Percentiles rank a stretch among this genome's conserved stretches.
Conservation (phyloP, 2,797 vertebrate genomes). For the Falco berigora region DNA sequence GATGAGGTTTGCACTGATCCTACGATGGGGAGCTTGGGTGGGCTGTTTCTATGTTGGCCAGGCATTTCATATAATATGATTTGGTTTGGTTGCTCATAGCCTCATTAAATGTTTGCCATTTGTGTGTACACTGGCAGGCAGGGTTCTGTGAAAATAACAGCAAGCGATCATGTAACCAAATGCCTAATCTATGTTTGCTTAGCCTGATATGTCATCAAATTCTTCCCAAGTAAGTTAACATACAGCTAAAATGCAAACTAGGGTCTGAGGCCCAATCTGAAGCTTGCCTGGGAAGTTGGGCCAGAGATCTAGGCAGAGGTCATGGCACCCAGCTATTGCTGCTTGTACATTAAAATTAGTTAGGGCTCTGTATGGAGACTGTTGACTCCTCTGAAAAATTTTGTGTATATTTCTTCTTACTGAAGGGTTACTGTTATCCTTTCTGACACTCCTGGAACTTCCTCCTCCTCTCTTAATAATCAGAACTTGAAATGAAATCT, state of each 20-base stretch:
- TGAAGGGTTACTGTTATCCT: not conserved
- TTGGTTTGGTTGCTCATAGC: not conserved
- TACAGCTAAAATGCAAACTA: not conserved
- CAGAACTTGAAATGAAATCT: not conserved
- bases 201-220: not conserved
- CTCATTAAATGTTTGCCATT: not conserved
- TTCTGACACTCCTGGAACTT: not conserved
- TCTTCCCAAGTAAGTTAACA: not conserved
- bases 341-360: not conserved
- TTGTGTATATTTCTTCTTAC: not conserved
- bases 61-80: not conserved
- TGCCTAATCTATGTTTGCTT: not conserved
- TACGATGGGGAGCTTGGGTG: not conserved
- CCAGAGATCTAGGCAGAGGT: not conserved
- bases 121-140: not conserved
- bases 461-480: not conserved
- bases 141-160: slow-evolving; percentile 13
- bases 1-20: not conserved
- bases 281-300: not conserved
- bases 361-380: not conserved
- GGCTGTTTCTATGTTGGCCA: not conserved
- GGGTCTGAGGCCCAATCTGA: not conserved
- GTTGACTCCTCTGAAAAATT: not conserved
- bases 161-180: slow-evolving; percentile 10
- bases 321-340: not conserved